Evolutionary conservation across 2,113 vertebrate species (phyloP).

Genomic region (Pelecanus crispus): DNA sequence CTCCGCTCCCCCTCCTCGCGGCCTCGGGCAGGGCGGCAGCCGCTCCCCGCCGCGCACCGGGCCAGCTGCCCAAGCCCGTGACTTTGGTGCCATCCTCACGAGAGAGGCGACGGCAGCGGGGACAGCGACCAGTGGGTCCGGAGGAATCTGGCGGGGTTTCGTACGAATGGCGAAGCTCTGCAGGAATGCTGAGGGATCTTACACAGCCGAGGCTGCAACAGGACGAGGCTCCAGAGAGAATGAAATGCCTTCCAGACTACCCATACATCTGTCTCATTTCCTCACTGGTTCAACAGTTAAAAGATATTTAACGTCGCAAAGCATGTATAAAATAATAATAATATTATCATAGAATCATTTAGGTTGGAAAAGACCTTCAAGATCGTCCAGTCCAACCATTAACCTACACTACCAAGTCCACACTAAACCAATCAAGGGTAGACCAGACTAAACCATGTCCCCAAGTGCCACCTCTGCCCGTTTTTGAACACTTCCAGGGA

Average conservation of each 20-base stretch:
- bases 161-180: background rate
- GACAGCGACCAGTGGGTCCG: fast-evolving
- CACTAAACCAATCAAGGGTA: too few species aligned
- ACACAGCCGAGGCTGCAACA: background rate
- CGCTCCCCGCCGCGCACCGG: background rate
- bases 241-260: background rate
- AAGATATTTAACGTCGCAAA: background rate
- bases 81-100: too few species aligned
- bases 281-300: background rate
- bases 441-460: too few species aligned
- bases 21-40: background rate
- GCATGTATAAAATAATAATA: too few species aligned
- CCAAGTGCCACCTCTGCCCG: too few species aligned
- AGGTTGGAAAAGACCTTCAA: too few species aligned
- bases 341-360: too few species aligned
- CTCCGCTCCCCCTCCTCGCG: fast-evolving
- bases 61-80: background rate
- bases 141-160: fast-evolving
- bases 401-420: too few species aligned
- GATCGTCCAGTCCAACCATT: too few species aligned
- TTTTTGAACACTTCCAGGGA: too few species aligned
- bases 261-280: background rate
- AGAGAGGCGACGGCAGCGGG: background rate
- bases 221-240: background rate
- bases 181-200: background rate